Conservation (phyloP, 2,797 vertebrate genomes). For the Acanthurus tractus region DNA sequence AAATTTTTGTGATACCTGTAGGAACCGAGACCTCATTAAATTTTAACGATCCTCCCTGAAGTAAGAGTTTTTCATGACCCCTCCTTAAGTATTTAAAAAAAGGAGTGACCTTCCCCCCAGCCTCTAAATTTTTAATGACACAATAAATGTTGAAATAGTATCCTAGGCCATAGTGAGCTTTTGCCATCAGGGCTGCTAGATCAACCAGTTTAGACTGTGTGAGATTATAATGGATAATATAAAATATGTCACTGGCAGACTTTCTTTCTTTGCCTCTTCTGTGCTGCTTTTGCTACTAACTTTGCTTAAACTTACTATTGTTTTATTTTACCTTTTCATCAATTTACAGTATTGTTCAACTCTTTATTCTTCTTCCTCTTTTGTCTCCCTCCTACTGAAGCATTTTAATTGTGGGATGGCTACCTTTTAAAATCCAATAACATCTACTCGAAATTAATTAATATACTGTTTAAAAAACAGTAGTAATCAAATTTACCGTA, state of each 20-base stretch:
- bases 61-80: slow-evolving; percentile 59
- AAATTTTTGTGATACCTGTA: slow-evolving; percentile 39
- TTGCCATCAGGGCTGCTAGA: slow-evolving; percentile 30
- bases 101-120: slow-evolving; percentile 63
- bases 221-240: slow-evolving; percentile 22
- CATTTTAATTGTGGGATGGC: neutral
- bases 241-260: slow-evolving; percentile 7
- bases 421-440: slow-evolving; percentile 7
- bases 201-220: slow-evolving; percentile 21
- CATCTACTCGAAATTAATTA: neutral
- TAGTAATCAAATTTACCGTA: neutral
- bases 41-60: slow-evolving; percentile 58
- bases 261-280: neutral
- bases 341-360: neutral
- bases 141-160: slow-evolving; percentile 73
- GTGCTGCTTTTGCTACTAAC: neutral
- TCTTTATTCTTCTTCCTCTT: neutral
- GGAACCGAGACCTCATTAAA: slow-evolving; percentile 60
- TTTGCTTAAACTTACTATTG: neutral
- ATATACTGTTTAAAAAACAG: neutral
- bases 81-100: slow-evolving; percentile 49
- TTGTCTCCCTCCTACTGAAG: neutral
- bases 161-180: slow-evolving; percentile 45
- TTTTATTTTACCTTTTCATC: neutral
- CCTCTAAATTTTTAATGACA: slow-evolving; percentile 72